Evolutionary conservation across 2,113 vertebrate genomes (phyloP).

Genomic region (Otus sunia): DNA sequence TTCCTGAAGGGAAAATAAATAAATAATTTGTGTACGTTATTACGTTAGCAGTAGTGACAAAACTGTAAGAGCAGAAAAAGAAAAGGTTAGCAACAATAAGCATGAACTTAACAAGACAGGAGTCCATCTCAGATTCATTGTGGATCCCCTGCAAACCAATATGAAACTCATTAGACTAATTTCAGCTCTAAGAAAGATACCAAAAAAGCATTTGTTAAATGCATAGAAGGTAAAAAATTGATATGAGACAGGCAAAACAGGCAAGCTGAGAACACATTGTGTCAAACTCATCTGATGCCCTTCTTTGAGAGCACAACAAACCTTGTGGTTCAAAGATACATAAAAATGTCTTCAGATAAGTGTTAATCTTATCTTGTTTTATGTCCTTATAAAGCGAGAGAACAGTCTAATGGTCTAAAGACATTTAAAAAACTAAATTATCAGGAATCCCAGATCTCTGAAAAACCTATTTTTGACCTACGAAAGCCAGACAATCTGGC

Average conservation of each 20-base stretch:
- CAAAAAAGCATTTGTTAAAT: background rate
- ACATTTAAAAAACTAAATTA: background rate
- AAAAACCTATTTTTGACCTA: background rate
- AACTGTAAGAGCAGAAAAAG: background rate
- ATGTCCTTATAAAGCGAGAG: background rate
- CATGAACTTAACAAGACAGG: background rate
- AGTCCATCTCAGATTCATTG: background rate
- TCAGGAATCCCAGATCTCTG: background rate
- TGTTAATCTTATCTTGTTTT: background rate
- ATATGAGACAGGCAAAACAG: background rate
- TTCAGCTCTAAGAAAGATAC: background rate
- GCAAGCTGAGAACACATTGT: background rate
- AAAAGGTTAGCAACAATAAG: background rate
- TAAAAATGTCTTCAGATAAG: background rate
- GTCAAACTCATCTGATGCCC: background rate
- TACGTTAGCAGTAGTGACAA: background rate
- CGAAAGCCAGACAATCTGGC: background rate
- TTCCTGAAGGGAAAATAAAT: conserved; percentile 69
- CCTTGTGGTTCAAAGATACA: background rate
- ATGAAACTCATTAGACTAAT: background rate
- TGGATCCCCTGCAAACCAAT: background rate
- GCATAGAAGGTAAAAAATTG: background rate
- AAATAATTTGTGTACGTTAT: background rate
- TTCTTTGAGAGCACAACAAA: background rate
- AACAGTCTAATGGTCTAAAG: rapidly evolving